Conservation (phyloP, 2,797 vertebrate genomes). For the Clarias laeviceps region DNA sequence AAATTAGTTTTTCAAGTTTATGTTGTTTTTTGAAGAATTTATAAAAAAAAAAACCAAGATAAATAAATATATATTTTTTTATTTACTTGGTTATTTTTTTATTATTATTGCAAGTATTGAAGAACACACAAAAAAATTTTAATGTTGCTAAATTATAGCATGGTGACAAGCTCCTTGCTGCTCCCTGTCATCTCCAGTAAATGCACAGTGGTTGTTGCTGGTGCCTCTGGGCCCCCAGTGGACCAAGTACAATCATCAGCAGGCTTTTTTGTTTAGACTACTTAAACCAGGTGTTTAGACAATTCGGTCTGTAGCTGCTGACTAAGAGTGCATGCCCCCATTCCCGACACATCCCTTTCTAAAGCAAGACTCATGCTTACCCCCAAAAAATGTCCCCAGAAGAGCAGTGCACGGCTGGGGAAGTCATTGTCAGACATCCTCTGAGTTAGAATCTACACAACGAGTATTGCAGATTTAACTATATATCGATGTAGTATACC, state of each 20-base stretch:
- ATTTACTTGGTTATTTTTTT: not conserved
- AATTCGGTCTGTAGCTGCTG: slow-evolving; percentile 62
- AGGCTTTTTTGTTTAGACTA: slow-evolving; percentile 59
- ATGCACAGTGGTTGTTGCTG: slow-evolving; percentile 9
- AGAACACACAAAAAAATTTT: not conserved
- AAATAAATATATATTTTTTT: not conserved
- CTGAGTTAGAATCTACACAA: slow-evolving; percentile 49
- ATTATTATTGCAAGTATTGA: not conserved
- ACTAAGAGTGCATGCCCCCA: slow-evolving; percentile 61
- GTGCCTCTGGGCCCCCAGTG: slow-evolving; percentile 20
- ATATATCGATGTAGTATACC: slow-evolving; percentile 48
- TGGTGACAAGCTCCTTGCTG: not conserved
- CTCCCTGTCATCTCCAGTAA: slow-evolving; percentile 12
- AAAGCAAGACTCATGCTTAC: slow-evolving; percentile 43
- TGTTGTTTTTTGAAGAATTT: not conserved
- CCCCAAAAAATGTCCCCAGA: slow-evolving; percentile 46
- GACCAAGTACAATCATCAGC: slow-evolving; percentile 40
- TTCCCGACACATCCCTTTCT: slow-evolving; percentile 49
- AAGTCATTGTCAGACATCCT: slow-evolving; percentile 65
- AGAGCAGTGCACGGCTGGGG: slow-evolving; percentile 59
- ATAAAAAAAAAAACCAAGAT: not conserved
- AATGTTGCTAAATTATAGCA: slow-evolving; percentile 7
- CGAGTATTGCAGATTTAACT: slow-evolving; percentile 57
- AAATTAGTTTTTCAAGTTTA: not conserved
- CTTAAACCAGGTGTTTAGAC: slow-evolving; percentile 68